Evolutionary conservation across 2,113 vertebrate genomes (phyloP).

Genomic region (Pungitius pungitius): DNA sequence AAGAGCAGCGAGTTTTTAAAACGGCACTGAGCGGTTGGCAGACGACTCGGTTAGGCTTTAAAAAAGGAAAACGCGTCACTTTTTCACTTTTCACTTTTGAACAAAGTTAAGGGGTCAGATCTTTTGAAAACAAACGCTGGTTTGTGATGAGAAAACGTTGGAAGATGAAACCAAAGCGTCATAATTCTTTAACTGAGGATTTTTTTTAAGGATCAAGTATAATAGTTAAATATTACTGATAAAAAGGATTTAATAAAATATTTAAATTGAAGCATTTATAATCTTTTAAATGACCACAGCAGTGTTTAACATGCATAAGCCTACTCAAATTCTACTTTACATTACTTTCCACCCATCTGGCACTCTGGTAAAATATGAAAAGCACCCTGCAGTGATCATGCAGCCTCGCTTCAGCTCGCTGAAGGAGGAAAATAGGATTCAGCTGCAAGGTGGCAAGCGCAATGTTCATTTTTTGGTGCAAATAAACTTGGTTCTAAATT

Average conservation of each 20-base stretch:
- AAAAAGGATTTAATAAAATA: not conserved
- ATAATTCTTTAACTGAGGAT: not conserved
- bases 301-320: not conserved
- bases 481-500: constrained; percentile 13
- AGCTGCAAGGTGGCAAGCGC: not conserved
- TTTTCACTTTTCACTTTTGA: not conserved
- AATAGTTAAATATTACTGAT: not conserved
- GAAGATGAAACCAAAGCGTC: constrained; percentile 19
- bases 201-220: not conserved
- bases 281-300: not conserved
- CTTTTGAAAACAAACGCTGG: constrained; percentile 4
- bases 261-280: not conserved
- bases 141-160: not conserved
- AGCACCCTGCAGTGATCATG: constrained; percentile 3
- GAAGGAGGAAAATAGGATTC: constrained; percentile 4
- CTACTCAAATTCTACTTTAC: not conserved
- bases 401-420: not conserved
- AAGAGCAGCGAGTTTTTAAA: constrained; percentile 5
- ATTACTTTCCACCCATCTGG: not conserved
- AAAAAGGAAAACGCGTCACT: not conserved
- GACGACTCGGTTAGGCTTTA: not conserved
- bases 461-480: not conserved
- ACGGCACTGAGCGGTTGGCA: constrained; percentile 46
- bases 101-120: not conserved
- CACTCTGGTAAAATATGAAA: constrained; percentile 1